Conservation (phyloP, 2,113 vertebrate species). For the Scalopus aquaticus region DNA sequence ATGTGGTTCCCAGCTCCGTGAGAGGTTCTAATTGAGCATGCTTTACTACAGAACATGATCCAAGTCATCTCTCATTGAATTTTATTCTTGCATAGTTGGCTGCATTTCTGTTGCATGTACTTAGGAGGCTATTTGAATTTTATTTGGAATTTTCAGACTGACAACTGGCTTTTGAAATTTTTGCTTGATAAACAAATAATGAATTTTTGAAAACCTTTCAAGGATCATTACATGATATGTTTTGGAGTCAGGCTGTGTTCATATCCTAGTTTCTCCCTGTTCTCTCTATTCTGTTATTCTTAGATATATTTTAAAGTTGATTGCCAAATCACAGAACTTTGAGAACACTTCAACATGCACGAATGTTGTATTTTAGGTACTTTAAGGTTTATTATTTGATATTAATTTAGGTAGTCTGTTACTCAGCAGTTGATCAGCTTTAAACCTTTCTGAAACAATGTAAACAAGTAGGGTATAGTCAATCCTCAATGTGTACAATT, state of each 20-base stretch:
- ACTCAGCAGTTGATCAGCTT: neutral
- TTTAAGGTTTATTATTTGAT: neutral
- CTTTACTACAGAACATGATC: neutral
- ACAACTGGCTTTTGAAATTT: neutral
- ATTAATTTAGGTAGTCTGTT: neutral
- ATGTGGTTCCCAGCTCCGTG: neutral
- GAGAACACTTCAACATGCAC: accelerated
- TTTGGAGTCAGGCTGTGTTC: neutral
- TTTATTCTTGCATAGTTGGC: neutral
- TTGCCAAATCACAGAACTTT: neutral
- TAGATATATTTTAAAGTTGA: neutral
- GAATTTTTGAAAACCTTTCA: neutral
- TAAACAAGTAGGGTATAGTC: neutral
- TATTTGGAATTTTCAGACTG: neutral
- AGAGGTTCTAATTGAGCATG: neutral
- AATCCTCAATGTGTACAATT: neutral
- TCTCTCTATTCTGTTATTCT: neutral
- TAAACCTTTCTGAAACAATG: neutral
- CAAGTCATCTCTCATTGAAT: neutral
- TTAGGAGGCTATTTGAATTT: neutral
- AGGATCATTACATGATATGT: neutral
- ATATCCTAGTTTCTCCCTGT: neutral
- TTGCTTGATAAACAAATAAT: neutral
- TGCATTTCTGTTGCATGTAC: slow-evolving; percentile 20
- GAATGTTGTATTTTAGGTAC: neutral